phyloP scores from a whole-genome alignment of 2,888 invertebrate genomes.

The Malachius bipustulatus region DNA sequence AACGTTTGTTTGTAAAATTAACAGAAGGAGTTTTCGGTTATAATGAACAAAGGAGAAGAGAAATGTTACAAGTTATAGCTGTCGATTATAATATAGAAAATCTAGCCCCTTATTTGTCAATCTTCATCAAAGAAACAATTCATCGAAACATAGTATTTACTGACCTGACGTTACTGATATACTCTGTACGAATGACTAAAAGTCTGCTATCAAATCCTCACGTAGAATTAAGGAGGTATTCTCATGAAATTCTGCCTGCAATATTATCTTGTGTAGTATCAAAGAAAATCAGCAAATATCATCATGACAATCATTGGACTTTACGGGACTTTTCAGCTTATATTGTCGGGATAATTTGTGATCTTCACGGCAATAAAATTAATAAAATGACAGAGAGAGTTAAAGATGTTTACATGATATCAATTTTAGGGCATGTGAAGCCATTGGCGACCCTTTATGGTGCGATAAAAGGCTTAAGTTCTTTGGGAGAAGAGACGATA shows the following conservation, averaged over 20 bases:
- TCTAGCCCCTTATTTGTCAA: conserved; percentile 24
- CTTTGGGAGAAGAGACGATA: conserved; percentile 25
- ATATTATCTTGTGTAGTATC: conserved; percentile 25
- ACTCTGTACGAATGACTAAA: conserved; percentile 26
- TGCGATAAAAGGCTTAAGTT: conserved; percentile 25
- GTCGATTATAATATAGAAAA: conserved; percentile 23
- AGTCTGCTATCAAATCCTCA: conserved; percentile 24
- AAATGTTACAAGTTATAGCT: conserved; percentile 21
- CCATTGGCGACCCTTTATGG: conserved; percentile 27
- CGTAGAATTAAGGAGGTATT: conserved; percentile 20
- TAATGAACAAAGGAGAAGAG: conserved; percentile 26
- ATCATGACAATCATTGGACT: conserved; percentile 29
- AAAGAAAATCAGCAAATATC: conserved; percentile 26
- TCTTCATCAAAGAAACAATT: conserved; percentile 26
- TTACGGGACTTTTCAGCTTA: conserved; percentile 27
- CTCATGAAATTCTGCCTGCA: conserved; percentile 26
- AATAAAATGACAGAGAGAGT: conserved; percentile 26
- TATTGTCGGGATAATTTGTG: conserved; percentile 23
- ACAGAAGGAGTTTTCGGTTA: conserved; percentile 28
- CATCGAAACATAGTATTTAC: conserved; percentile 24
- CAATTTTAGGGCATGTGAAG: conserved; percentile 20
- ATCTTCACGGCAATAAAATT: conserved; percentile 20
- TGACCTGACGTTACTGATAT: conserved; percentile 27
- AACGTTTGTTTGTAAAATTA: conserved; percentile 25
- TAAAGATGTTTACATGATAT: conserved; percentile 22